Conservation (phyloP, 2,888 invertebrate genomes). For the Eucriotettix oculatus region DNA sequence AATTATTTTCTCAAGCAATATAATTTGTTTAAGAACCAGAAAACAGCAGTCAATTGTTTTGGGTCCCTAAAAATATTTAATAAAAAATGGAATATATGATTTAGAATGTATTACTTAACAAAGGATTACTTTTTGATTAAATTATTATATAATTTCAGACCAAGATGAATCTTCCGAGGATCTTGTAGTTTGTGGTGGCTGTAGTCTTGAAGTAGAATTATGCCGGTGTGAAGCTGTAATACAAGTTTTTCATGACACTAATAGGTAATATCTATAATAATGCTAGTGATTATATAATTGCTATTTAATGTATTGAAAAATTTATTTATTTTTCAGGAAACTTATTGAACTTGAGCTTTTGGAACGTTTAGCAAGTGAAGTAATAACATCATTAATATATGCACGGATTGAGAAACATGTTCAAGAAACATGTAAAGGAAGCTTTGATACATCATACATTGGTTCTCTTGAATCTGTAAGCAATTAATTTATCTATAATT, state of each 20-base stretch:
- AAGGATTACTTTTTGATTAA: no score
- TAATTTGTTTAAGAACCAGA: no score
- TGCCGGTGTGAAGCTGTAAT: slow-evolving; percentile 51
- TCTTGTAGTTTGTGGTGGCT: slow-evolving; percentile 50
- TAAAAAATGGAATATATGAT: no score
- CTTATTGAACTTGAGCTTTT: slow-evolving; percentile 60
- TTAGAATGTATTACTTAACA: no score
- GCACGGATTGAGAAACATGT: slow-evolving; percentile 69
- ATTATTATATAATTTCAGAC: slow-evolving; percentile 8
- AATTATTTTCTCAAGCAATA: neutral
- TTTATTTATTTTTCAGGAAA: slow-evolving; percentile 25
- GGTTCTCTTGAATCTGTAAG: slow-evolving; percentile 52
- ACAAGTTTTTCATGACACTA: slow-evolving; percentile 57
- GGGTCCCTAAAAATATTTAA: no score
- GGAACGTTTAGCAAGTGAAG: slow-evolving; percentile 70
- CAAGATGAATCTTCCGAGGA: slow-evolving; percentile 37
- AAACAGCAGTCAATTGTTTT: no score
- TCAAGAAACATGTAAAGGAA: slow-evolving; percentile 68
- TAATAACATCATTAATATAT: slow-evolving; percentile 69
- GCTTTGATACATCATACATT: slow-evolving; percentile 71
- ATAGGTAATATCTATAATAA: slow-evolving; percentile 33
- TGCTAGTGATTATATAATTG: neutral
- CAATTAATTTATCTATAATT: neutral
- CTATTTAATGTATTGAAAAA: neutral
- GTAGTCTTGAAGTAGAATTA: slow-evolving; percentile 41